These are phyloP conservation scores for Eriosoma lanigerum DNA, from an alignment of 1,140 invertebrate genomes.

Conservation along the genomic window DNA sequence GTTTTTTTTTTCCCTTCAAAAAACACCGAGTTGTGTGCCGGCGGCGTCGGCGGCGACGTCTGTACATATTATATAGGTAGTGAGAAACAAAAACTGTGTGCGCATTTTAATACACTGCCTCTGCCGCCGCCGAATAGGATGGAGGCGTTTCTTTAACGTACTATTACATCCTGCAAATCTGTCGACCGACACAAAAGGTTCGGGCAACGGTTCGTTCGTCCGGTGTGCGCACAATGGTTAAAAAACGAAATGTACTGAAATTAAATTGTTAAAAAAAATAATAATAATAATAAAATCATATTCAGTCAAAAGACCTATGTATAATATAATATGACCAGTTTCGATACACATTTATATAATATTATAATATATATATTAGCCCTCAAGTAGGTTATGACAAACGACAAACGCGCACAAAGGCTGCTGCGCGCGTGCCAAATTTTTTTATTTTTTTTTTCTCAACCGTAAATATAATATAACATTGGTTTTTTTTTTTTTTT, in stretches of 20 bases:
- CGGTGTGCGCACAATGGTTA: constrained; percentile 44
- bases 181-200: constrained; percentile 50
- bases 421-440: too few relatives aligned
- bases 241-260: neutral
- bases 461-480: too few relatives aligned
- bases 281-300: constrained; percentile 6
- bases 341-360: neutral
- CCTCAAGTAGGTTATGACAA: too few relatives aligned
- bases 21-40: constrained; percentile 3
- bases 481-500: too few relatives aligned
- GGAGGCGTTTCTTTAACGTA: constrained; percentile 50
- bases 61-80: too few relatives aligned
- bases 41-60: neutral
- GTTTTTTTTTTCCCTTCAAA: constrained; percentile 17
- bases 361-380: neutral
- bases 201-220: constrained; percentile 34
- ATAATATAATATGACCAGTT: too few relatives aligned
- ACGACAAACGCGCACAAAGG: constrained; percentile 1
- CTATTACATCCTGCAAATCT: constrained; percentile 50
- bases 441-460: too few relatives aligned
- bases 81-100: constrained; percentile 35
- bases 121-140: constrained; percentile 37
- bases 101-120: neutral
- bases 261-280: neutral
- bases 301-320: constrained; percentile 27